Evolutionary conservation across 92 coral and sea anemone species (phyloP).

Genomic region (Plumapathes pennacea): DNA sequence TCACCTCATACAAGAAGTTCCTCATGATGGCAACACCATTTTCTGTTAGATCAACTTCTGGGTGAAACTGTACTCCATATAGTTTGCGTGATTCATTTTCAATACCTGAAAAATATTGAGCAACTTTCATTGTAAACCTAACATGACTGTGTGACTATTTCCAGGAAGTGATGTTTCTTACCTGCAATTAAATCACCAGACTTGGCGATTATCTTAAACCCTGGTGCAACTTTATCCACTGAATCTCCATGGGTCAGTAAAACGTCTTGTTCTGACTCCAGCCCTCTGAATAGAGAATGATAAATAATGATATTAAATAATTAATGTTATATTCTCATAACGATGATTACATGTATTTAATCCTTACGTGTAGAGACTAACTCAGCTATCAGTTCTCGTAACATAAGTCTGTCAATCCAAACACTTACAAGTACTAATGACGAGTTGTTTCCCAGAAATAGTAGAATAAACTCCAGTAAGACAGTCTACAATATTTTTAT

Average conservation of each 20-base stretch:
- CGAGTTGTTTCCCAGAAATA: too few species aligned
- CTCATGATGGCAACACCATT: constrained; percentile 77
- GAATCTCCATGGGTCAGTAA: constrained; percentile 96
- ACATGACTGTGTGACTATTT: too few species aligned
- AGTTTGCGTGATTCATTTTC: constrained; percentile 91
- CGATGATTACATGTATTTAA: too few species aligned
- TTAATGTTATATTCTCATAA: too few species aligned
- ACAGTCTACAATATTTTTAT: too few species aligned
- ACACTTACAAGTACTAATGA: too few species aligned
- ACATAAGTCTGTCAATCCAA: too few species aligned
- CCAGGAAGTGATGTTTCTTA: constrained; percentile 25
- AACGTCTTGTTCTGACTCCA: constrained; percentile 76
- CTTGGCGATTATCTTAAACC: constrained; percentile 79
- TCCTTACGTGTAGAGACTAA: too few species aligned
- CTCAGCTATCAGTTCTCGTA: too few species aligned
- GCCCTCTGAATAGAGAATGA: constrained; percentile 82
- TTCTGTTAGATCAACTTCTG: constrained; percentile 92
- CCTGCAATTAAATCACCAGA: constrained; percentile 96
- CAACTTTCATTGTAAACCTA: too few species aligned
- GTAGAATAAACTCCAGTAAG: too few species aligned
- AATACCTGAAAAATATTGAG: constrained; percentile 50
- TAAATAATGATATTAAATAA: too few species aligned
- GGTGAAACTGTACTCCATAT: constrained; percentile 96
- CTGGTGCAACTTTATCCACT: constrained; percentile 71
- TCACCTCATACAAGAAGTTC: constrained; percentile 88